Evolutionary conservation across 1,140 invertebrate genomes (phyloP), one percentile per base, ranked within the genome.

Genomic region (Leptinotarsa texana): DNA sequence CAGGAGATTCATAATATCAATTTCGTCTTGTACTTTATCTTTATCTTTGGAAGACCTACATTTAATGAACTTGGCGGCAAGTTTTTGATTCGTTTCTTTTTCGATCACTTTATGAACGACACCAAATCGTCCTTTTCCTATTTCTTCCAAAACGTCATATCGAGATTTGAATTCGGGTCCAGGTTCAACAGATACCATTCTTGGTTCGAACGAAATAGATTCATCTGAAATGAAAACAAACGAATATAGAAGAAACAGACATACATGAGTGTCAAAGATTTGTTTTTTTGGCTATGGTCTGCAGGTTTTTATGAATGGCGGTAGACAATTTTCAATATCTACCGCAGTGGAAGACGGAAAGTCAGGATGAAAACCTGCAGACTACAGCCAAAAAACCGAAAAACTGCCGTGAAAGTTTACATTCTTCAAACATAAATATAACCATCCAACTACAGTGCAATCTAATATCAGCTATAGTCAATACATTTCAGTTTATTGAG

Each of bases 41-140:
- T 93, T 94, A 84, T 98, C 96, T 79, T 91, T 91, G 1, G 91
- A 86, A 75, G 92, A 94, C 66, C 91, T 92, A 81, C 90, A 96
- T 82, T 93, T 92, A 17, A 99, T 92, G 82, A 98, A 93, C 85
- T 99, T 99, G 17, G 96, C 97, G 1, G 97, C 97, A 83, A 93
- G 92, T 70, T 90, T 89, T 62, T 91, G 88, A 17, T 89, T 89
- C 1, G 90, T 91, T 1, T 86, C 82, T 79, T 91, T 93, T 77
- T 98, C 93, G 17, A 91, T 86, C 51, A 96, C 90, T 80, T 92
- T 89, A 73, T 91, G 91, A 1, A 95, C 94, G 3, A 91, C 88
- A 3, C 94, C 94, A 82, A 93, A 96, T 76, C 93, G 88, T 2
- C 94, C 94, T 82, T 93, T 93, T 0, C 94, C 94, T n/a, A 96